Conservation (phyloP, 2,888 invertebrate genomes). For the Nymphalis urticae region DNA sequence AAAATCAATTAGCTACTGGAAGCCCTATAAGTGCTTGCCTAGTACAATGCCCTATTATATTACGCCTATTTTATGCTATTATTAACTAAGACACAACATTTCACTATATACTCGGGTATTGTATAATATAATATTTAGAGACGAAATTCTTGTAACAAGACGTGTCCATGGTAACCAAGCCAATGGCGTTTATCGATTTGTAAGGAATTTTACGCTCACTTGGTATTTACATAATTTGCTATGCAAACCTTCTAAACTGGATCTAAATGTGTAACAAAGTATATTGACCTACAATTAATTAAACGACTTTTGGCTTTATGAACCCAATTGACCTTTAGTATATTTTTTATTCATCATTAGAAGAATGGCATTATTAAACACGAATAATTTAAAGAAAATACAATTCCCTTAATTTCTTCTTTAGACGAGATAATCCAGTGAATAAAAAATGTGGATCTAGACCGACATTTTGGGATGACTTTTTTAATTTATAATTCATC, state of each 20-base stretch:
- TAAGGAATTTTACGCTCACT: slow-evolving; percentile 44
- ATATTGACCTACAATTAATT: slow-evolving; percentile 53
- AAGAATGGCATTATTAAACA: not conserved
- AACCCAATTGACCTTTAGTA: not conserved
- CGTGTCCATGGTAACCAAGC: slow-evolving; percentile 28
- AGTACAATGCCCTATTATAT: slow-evolving; percentile 5
- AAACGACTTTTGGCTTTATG: not conserved
- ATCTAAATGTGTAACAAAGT: slow-evolving; percentile 54
- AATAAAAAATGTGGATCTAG: too few relatives aligned
- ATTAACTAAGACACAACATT: not conserved
- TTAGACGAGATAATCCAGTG: too few relatives aligned
- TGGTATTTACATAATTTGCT: slow-evolving; percentile 54
- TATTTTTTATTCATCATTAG: not conserved
- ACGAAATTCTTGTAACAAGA: slow-evolving; percentile 27
- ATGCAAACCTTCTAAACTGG: slow-evolving; percentile 54
- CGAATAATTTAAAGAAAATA: too few relatives aligned
- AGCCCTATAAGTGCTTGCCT: slow-evolving; percentile 23
- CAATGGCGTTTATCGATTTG: slow-evolving; percentile 45
- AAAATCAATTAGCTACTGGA: slow-evolving; percentile 30
- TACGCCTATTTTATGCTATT: slow-evolving; percentile 8
- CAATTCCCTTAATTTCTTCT: too few relatives aligned
- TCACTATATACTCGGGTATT: not conserved
- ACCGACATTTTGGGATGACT: too few relatives aligned
- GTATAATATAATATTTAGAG: not conserved
- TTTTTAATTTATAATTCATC: too few relatives aligned